Evolutionary conservation across 2,888 invertebrate species (phyloP), one percentile per base, ranked within the genome.

Genomic region (Erebia ligea): DNA sequence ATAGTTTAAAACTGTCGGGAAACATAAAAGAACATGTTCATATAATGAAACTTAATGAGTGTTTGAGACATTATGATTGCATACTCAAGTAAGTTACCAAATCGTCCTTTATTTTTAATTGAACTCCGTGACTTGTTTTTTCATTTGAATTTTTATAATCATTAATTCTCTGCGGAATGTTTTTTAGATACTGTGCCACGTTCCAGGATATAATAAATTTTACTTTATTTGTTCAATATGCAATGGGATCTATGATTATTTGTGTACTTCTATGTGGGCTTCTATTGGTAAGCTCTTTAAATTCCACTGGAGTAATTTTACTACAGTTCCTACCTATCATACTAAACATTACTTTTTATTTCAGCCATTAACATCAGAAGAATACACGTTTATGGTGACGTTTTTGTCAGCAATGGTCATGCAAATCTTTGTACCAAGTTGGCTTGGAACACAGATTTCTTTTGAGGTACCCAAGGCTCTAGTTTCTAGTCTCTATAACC

Each of bases 341-440:
- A 42, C 3, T 11, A 13, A 45, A 11, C 2, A 45, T 1, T 45
- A 45, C 3, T 45, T 50, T 78, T 50, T 50, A 66, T 80, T 84
- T 62, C 75, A 90, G 89, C 81, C 82, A 6, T 80, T 82, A 25
- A 76, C 86, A 56, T 81, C 76, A 6, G 82, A 85, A 56, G 78
- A 76, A 0, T 73, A 72, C 21, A 71, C 84, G 8, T 87, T 86
- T 66, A 75, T 86, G 80, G 75, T 84, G 19, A 75, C 80, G 21
- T 90, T 86, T 74, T 73, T 86, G 10, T 70, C 78, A 17, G 78
- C 77, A 0, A 85, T 87, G 84, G 81, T 82, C 8, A 10, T 79
- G 21, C 83, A 87, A 78, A 85, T 89, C 63, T 87, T 88, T 72
- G 73, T 85, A 5, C 87, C 88, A 0, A 81, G 80, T 17, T 86